phyloP scores from a whole-genome alignment of 2,797 vertebrate species.

The Gastrophryne carolinensis region DNA sequence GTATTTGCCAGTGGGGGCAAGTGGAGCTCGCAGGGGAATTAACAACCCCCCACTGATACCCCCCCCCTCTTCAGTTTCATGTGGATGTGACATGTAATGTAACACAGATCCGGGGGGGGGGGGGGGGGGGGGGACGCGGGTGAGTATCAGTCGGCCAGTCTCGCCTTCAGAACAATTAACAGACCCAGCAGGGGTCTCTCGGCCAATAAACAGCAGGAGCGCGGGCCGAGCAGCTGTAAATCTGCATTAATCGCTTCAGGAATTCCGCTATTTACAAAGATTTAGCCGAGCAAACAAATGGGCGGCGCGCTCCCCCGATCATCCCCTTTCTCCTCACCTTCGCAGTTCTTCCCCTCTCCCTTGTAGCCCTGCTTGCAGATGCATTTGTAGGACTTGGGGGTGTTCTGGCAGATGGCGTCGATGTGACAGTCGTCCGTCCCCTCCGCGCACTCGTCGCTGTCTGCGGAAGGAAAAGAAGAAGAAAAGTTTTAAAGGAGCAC shows the following conservation, averaged over 20 bases:
- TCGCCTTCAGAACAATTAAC: slow-evolving; percentile 54
- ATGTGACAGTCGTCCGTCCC: slow-evolving; percentile 93
- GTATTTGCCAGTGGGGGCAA: no score
- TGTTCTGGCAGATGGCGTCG: slow-evolving; percentile 95
- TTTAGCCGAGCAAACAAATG: slow-evolving; percentile 63
- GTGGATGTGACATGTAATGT: not conserved
- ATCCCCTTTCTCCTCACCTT: slow-evolving; percentile 74
- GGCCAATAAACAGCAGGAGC: slow-evolving; percentile 55
- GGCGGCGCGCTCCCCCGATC: not conserved
- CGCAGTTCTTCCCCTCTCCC: slow-evolving; percentile 90
- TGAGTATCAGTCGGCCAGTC: not conserved
- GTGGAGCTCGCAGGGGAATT: not conserved
- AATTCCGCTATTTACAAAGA: slow-evolving; percentile 67
- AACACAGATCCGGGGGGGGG: not conserved
- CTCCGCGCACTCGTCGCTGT: slow-evolving; percentile 88
- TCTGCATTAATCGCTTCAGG: slow-evolving; percentile 67
- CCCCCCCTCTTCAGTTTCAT: not conserved
- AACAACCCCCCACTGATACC: not conserved
- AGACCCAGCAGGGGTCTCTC: slow-evolving; percentile 55
- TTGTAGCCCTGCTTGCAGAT: slow-evolving; percentile 96
- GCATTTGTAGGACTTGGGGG: slow-evolving; percentile 89
- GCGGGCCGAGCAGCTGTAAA: slow-evolving; percentile 57
- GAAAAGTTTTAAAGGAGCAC: not conserved
- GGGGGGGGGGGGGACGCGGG: no score
- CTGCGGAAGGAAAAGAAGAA: slow-evolving; percentile 62